Base-by-base conservation (phyloP, 2,888 invertebrate species). In the Leucoptera coffeella region DNA sequence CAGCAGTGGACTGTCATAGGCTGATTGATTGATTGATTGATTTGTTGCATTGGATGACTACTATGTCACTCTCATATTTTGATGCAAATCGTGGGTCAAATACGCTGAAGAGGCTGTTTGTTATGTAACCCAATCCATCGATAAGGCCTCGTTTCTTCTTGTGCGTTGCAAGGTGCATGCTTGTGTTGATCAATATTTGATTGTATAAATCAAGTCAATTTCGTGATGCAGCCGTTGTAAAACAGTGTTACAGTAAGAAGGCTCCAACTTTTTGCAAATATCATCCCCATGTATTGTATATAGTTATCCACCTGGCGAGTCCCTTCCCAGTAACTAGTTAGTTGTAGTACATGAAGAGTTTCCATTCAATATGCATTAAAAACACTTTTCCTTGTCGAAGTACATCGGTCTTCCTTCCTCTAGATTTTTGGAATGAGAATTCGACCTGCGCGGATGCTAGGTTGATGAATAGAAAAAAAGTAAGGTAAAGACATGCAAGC, bases 321-420 rank as follows among this genome's bases (percentile, higher is more conserved):
- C 12, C 17, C 17, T 6, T 28, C 21, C 34, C 32, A 34, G 21
- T 34, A 34, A 23, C 22, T 32, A 14, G 22, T 29, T 28, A 34
- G 25, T 34, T 34, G 12, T 31, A 34, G 11, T 31, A 34, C 30
- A 32, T 29, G 12, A 31, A 15, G 4, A 37, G 11, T 12, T 23
- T 33, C 33, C 34, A 37, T 24, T 37, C 31, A 20, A 34, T 29
- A 8, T 32, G 33, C 25, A 34, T 30, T 9, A 31, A 9, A 28
- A 32, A 30, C 11, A 37, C 22, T 19, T 20, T 17, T 1, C 32
- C 33, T 14, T 9, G 22, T 33, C 33, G 12, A 29, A 33, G 21
- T 33, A 33, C 5, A 33, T 27, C 2, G 29, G 26, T 3, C 33
- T 28, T n/a, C 25, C 28, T 3, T 21, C 15, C 25, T 29, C 33